phyloP scores from a whole-genome alignment of 2,888 invertebrate genomes.

The Podotricha telesiphe region DNA sequence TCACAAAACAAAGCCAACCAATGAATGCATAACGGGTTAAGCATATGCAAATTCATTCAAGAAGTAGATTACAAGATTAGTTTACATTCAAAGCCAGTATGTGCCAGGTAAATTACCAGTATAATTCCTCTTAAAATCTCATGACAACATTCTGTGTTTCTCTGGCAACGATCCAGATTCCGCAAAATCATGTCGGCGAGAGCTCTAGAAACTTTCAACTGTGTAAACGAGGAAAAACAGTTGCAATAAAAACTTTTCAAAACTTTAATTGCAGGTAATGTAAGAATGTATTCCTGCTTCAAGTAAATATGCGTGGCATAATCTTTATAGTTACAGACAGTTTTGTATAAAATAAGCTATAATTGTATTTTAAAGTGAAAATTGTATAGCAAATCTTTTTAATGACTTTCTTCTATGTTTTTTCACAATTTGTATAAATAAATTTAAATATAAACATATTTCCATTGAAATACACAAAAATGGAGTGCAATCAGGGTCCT shows the following conservation, averaged over 20 bases:
- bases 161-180: conserved; percentile 62
- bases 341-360: background rate
- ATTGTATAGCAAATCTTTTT: no score
- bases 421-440: no score
- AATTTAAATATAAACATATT: no score
- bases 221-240: conserved; percentile 42
- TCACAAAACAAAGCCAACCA: conserved; percentile 17
- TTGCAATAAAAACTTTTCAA: conserved; percentile 42
- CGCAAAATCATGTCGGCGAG: conserved; percentile 40
- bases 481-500: no score
- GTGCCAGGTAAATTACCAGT: conserved; percentile 29
- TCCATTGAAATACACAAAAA: no score
- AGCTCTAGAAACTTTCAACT: conserved; percentile 39
- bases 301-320: conserved; percentile 3
- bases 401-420: no score
- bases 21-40: conserved; percentile 4
- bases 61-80: conserved; percentile 31
- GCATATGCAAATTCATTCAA: conserved; percentile 23
- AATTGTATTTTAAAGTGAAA: background rate
- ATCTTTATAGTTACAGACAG: conserved; percentile 1
- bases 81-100: conserved; percentile 20
- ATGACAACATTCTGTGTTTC: conserved; percentile 61
- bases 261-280: conserved; percentile 34
- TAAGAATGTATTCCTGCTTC: conserved; percentile 19
- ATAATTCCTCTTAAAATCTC: conserved; percentile 52